phyloP scores from a whole-genome alignment of 2,888 invertebrate genomes.

The Zhuqinia jingwanae region DNA sequence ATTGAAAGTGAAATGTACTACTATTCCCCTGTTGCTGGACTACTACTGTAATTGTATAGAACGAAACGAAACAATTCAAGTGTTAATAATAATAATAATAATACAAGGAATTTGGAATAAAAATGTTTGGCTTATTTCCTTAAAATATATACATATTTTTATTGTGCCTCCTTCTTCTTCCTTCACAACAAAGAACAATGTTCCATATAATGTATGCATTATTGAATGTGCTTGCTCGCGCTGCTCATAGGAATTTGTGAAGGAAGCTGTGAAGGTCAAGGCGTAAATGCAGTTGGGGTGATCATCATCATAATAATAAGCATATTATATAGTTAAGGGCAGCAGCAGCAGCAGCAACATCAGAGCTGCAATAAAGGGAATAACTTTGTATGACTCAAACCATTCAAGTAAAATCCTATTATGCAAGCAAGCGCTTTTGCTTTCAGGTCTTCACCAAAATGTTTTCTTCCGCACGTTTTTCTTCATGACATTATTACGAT shows the following conservation, averaged over 20 bases:
- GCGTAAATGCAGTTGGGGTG: constrained; percentile 2
- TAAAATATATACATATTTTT: constrained; percentile 15
- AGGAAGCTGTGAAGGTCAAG: constrained; percentile 63
- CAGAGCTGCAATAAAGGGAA: background rate
- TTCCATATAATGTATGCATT: background rate
- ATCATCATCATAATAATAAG: background rate
- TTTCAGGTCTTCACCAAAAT: background rate
- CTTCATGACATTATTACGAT: too few species aligned
- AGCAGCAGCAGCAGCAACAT: too few species aligned
- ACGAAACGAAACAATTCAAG: constrained; percentile 6
- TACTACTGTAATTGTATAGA: background rate
- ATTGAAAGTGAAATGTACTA: constrained; percentile 58
- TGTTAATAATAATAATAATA: too few species aligned
- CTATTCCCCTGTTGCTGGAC: constrained; percentile 2
- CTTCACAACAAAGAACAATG: background rate
- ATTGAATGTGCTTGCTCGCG: too few species aligned
- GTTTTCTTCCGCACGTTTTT: background rate
- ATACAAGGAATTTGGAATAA: too few species aligned
- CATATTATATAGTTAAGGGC: background rate
- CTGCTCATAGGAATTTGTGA: background rate
- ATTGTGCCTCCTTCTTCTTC: constrained; percentile 10
- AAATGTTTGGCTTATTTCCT: constrained; percentile 1
- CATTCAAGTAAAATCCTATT: background rate
- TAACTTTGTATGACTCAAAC: background rate
- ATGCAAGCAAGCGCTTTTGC: too few species aligned